phyloP scores from a whole-genome alignment of 2,888 invertebrate genomes.

The Lasioglossum oenotherae region DNA sequence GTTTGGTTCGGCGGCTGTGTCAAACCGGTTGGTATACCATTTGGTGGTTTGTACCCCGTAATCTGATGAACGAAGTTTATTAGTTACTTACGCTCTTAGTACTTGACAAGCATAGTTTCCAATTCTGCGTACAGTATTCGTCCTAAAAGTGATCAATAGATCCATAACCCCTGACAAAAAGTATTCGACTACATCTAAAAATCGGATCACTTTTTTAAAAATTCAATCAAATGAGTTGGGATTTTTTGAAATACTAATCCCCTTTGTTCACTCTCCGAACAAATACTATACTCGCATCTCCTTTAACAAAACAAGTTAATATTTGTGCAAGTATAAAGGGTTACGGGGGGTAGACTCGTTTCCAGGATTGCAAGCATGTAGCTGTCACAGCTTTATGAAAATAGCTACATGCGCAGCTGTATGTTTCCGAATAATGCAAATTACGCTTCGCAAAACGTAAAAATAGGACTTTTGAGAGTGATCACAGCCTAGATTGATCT shows the following conservation, averaged over 20 bases:
- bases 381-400: too few relatives aligned
- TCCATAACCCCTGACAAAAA: neutral
- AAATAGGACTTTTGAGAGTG: too few relatives aligned
- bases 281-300: neutral
- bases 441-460: too few relatives aligned
- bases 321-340: neutral
- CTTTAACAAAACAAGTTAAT: neutral
- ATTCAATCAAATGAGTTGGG: too few relatives aligned
- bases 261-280: too few relatives aligned
- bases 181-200: too few relatives aligned
- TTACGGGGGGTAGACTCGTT: neutral
- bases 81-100: neutral
- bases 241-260: too few relatives aligned
- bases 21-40: conserved; percentile 77
- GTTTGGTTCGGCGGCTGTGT: conserved; percentile 79
- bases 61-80: conserved; percentile 68
- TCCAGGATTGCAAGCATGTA: too few relatives aligned
- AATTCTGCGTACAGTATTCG: neutral
- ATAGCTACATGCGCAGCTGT: too few relatives aligned
- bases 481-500: too few relatives aligned
- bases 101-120: neutral
- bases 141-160: neutral
- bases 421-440: too few relatives aligned
- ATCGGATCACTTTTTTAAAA: too few relatives aligned
- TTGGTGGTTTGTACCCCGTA: conserved; percentile 81